Evolutionary conservation across 2,113 vertebrate genomes (phyloP).

Genomic region (Copsychus sechellarum): DNA sequence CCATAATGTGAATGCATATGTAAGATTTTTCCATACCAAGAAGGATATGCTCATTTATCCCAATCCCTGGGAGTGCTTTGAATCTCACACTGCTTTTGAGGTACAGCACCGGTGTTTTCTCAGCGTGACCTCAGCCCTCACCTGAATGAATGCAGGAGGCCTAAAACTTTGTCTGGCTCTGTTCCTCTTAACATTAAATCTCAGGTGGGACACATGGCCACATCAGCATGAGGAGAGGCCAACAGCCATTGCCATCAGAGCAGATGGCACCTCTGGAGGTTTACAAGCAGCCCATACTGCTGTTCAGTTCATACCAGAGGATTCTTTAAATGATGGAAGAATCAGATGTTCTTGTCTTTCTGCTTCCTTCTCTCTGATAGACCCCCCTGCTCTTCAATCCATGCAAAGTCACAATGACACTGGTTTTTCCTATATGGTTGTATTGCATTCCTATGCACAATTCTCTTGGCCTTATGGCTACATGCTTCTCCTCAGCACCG

Average conservation of each 20-base stretch:
- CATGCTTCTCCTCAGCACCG: neutral
- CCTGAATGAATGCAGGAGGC: neutral
- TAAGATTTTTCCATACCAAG: neutral
- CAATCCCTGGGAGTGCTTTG: neutral
- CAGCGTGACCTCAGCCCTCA: neutral
- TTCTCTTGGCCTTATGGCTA: neutral
- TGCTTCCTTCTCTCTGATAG: neutral
- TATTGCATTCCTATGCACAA: neutral
- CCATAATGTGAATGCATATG: neutral
- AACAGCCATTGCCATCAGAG: neutral
- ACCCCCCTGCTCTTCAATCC: neutral
- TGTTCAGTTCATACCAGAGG: neutral
- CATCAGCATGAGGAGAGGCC: rapidly evolving
- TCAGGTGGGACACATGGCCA: neutral
- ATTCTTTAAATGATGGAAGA: neutral
- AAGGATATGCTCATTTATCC: neutral
- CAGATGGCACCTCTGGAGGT: neutral
- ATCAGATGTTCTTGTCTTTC: neutral
- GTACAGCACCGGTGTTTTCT: neutral
- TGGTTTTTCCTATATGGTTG: neutral
- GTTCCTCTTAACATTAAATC: neutral
- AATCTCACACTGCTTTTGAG: neutral
- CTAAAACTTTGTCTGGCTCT: neutral
- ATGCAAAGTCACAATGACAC: neutral
- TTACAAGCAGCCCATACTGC: neutral